A percentile compares a stretch with the other conserved stretches of the same genome.
These are phyloP conservation scores for Penaeus chinensis DNA, from an alignment of 1,140 invertebrate species.

Conservation along the genomic window DNA sequence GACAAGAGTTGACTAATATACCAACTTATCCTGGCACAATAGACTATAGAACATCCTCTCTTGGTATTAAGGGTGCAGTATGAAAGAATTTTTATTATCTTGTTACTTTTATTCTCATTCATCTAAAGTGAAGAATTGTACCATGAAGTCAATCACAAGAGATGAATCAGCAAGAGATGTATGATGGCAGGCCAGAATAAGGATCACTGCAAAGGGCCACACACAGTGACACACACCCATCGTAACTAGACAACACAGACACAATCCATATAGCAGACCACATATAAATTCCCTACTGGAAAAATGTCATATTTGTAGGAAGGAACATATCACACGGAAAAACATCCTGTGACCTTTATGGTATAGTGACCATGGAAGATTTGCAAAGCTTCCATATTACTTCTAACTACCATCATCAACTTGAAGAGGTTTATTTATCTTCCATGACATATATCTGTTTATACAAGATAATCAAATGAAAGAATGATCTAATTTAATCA, in stretches of 20 bases:
- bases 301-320: conserved; percentile 16
- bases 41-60: too few species aligned
- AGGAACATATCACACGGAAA: conserved; percentile 2
- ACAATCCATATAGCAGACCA: conserved; percentile 37
- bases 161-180: conserved; percentile 1
- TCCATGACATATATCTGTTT: too few species aligned
- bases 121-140: conserved; percentile 15
- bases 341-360: conserved; percentile 13
- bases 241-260: conserved; percentile 38
- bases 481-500: too few species aligned
- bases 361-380: background rate
- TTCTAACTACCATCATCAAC: too few species aligned
- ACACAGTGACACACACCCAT: conserved; percentile 38
- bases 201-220: conserved; percentile 22
- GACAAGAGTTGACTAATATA: conserved; percentile 6
- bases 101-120: background rate
- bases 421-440: too few species aligned
- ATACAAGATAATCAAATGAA: too few species aligned
- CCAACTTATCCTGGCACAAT: conserved; percentile 5
- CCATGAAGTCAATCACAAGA: conserved; percentile 14
- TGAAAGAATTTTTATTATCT: background rate
- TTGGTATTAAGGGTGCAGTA: too few species aligned
- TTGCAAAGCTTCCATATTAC: too few species aligned
- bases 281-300: conserved; percentile 32
- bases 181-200: conserved; percentile 15